Conservation (phyloP, 2,113 vertebrate species). For the Nipponia nippon region DNA sequence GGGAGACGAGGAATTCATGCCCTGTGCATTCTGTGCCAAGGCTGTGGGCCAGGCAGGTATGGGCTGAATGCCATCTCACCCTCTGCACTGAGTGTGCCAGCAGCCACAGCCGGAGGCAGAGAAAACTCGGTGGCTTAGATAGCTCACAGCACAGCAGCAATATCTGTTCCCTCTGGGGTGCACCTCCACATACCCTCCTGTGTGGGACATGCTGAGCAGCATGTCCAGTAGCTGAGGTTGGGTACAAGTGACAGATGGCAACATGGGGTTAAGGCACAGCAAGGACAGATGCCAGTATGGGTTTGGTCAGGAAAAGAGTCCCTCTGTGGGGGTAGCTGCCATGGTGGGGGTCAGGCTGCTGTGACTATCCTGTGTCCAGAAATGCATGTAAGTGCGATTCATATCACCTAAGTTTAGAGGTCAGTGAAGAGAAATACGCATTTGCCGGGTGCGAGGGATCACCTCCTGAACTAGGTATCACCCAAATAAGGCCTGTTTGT, state of each 20-base stretch:
- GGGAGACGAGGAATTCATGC: background rate
- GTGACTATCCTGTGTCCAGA: background rate
- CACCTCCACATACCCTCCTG: fast-evolving
- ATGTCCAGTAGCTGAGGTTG: background rate
- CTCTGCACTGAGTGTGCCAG: background rate
- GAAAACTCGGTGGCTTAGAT: background rate
- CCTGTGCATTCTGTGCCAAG: background rate
- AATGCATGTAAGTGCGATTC: fast-evolving
- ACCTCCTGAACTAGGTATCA: background rate
- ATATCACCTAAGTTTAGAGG: fast-evolving
- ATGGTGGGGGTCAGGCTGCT: background rate
- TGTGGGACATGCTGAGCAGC: background rate
- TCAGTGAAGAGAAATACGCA: background rate
- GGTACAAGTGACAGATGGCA: background rate
- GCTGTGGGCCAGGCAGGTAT: background rate
- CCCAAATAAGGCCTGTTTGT: background rate
- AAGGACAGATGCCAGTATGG: background rate
- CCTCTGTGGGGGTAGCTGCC: background rate
- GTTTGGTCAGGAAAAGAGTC: background rate
- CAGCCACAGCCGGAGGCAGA: background rate
- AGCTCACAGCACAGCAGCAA: background rate
- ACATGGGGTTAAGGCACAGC: too few relatives aligned
- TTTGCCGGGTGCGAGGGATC: background rate
- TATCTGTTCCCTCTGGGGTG: background rate
- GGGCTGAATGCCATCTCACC: background rate